These are phyloP conservation scores for Diaprepes abbreviatus DNA, from an alignment of 2,888 invertebrate genomes.

Conservation along the genomic window DNA sequence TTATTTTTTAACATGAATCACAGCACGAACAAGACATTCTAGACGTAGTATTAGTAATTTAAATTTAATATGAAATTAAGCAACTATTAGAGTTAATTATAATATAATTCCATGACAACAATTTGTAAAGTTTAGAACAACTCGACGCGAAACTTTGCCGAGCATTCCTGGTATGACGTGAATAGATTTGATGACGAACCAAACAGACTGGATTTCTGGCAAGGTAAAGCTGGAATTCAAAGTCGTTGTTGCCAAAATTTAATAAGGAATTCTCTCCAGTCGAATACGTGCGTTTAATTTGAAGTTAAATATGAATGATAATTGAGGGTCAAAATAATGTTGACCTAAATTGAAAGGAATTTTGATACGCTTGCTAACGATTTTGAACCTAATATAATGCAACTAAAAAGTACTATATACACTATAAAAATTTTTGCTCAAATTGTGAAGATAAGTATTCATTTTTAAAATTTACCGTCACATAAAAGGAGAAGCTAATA, in stretches of 20 bases:
- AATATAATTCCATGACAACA: conserved; percentile 27
- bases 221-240: conserved; percentile 20
- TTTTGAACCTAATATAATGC: too few relatives aligned
- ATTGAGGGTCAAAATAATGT: conserved; percentile 11
- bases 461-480: too few relatives aligned
- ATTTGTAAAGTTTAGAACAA: conserved; percentile 33
- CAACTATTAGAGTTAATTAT: conserved; percentile 35
- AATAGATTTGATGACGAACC: conserved; percentile 31
- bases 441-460: too few relatives aligned
- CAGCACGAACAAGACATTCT: not conserved
- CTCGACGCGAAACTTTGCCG: conserved; percentile 22
- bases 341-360: conserved; percentile 7
- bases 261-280: conserved; percentile 30
- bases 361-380: too few relatives aligned
- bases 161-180: conserved; percentile 22
- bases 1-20: too few relatives aligned
- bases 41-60: not conserved
- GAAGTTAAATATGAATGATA: conserved; percentile 31
- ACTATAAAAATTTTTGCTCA: too few relatives aligned
- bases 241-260: conserved; percentile 31
- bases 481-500: too few relatives aligned
- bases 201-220: conserved; percentile 24
- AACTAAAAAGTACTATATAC: too few relatives aligned
- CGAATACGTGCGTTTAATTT: conserved; percentile 43
- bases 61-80: conserved; percentile 18